Evolutionary conservation across 2,888 invertebrate species (phyloP).

Genomic region (Alloplasta piceator): DNA sequence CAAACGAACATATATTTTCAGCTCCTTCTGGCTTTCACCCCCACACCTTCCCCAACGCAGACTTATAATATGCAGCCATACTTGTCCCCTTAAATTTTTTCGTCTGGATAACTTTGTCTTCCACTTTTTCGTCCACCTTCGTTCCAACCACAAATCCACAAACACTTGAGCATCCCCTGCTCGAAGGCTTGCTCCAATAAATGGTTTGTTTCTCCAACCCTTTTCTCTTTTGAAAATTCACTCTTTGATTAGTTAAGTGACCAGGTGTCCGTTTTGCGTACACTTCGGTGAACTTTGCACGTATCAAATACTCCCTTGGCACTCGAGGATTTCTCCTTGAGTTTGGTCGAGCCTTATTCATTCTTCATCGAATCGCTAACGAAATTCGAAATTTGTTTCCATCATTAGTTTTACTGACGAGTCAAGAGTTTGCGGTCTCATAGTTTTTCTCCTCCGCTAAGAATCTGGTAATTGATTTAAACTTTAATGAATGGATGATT

Average conservation of each 20-base stretch:
- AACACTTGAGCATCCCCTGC: too few relatives aligned
- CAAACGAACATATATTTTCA: slow-evolving; percentile 16
- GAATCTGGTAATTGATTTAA: too few relatives aligned
- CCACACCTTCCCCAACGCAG: not conserved
- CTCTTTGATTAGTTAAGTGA: slow-evolving; percentile 22
- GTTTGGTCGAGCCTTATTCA: not conserved
- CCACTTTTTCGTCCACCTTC: slow-evolving; percentile 6
- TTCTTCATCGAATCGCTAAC: not conserved
- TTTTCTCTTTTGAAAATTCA: not conserved
- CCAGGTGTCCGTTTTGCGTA: slow-evolving; percentile 41
- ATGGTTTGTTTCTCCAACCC: not conserved
- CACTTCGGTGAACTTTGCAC: not conserved
- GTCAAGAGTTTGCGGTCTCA: too few relatives aligned
- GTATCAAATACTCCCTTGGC: not conserved
- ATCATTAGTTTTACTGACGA: too few relatives aligned
- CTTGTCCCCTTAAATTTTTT: slow-evolving; percentile 24
- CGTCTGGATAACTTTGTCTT: slow-evolving; percentile 32
- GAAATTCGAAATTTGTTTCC: too few relatives aligned
- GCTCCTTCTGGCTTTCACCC: too few relatives aligned
- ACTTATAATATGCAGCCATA: slow-evolving; percentile 1
- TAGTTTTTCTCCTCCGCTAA: too few relatives aligned
- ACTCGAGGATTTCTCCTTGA: not conserved
- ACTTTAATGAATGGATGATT: too few relatives aligned
- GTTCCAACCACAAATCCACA: too few relatives aligned
- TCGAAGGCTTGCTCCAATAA: not conserved